phyloP scores from a whole-genome alignment of 2,113 vertebrate genomes.

The Psammodynastes pulverulentus region DNA sequence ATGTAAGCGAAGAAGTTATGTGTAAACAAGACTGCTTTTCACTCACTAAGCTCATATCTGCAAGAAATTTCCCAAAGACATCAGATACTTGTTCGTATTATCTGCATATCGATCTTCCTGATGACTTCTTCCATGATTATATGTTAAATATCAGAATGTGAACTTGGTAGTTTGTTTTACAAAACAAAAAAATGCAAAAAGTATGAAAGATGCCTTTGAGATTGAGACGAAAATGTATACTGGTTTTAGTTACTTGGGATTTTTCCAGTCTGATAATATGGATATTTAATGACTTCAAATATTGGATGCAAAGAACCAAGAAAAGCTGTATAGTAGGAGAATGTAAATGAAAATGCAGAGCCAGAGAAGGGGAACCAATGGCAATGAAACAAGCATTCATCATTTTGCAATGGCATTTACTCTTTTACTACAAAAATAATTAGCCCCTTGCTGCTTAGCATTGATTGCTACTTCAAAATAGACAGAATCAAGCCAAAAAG shows the following conservation, averaged over 20 bases:
- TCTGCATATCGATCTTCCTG: background rate
- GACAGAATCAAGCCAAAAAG: background rate
- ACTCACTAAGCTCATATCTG: background rate
- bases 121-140: background rate
- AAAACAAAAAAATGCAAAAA: constrained; percentile 8
- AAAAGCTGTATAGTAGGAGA: constrained; percentile 17
- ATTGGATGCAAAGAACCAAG: constrained; percentile 52
- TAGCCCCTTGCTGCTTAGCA: constrained; percentile 38
- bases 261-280: constrained; percentile 43
- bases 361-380: constrained; percentile 28
- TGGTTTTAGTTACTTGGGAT: constrained; percentile 48
- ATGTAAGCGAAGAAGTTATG: background rate
- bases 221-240: constrained; percentile 18
- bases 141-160: background rate
- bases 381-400: constrained; percentile 34
- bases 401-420: background rate
- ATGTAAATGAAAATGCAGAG: constrained; percentile 40
- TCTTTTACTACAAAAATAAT: constrained; percentile 25
- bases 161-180: background rate
- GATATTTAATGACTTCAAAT: constrained; percentile 48
- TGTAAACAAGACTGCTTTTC: background rate
- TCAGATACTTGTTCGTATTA: background rate
- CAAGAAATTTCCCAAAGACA: background rate
- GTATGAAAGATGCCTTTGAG: constrained; percentile 34
- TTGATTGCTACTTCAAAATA: constrained; percentile 43